These are phyloP conservation scores for Anas platyrhynchos DNA, from an alignment of 2,113 vertebrate species.

Conservation along the genomic window DNA sequence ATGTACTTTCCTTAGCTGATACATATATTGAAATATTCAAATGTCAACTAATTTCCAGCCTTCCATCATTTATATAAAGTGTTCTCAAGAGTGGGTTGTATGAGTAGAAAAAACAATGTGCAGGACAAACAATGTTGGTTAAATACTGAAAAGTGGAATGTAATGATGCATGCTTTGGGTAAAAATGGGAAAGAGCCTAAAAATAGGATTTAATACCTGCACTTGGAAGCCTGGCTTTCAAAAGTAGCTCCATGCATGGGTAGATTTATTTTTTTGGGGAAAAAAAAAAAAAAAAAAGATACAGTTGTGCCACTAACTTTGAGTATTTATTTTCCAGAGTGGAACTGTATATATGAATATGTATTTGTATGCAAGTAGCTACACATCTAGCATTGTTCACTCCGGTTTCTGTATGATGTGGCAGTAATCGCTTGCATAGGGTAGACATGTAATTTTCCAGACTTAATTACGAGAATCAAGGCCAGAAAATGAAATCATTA, in stretches of 20 bases:
- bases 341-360: background rate
- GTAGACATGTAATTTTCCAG: background rate
- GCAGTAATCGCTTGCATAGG: background rate
- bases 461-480: conserved; percentile 14
- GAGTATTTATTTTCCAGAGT: background rate
- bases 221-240: background rate
- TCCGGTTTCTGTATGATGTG: background rate
- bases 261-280: background rate
- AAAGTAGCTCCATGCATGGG: background rate
- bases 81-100: background rate
- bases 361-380: background rate
- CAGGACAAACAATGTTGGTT: background rate
- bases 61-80: background rate
- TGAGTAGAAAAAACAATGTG: background rate
- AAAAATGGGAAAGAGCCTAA: background rate
- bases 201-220: background rate
- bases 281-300: background rate
- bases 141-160: background rate
- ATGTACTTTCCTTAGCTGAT: background rate
- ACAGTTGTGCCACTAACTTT: background rate
- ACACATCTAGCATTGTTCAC: background rate
- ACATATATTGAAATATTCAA: background rate
- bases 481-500: conserved; percentile 27
- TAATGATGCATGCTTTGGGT: background rate
- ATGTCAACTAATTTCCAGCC: background rate